phyloP scores from a whole-genome alignment of 2,797 vertebrate genomes.

The Natrix natrix region DNA sequence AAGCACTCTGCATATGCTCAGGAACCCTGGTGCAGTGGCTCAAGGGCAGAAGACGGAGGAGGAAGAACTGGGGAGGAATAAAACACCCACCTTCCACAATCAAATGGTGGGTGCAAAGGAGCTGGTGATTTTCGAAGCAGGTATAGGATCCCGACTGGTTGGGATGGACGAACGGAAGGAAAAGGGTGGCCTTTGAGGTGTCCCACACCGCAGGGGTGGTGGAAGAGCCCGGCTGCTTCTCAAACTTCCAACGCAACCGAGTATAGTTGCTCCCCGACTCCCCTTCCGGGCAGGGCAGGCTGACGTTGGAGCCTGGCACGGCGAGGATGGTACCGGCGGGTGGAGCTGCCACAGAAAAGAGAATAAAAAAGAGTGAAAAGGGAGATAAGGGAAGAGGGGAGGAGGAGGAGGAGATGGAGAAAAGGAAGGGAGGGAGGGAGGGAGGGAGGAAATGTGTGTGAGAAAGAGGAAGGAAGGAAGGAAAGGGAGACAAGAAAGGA shows the following conservation, averaged over 20 bases:
- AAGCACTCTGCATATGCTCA: not conserved
- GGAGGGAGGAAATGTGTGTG: not conserved
- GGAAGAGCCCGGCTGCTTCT: fast-evolving
- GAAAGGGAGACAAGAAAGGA: fast-evolving
- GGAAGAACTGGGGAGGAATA: not conserved
- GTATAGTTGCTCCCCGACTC: not conserved
- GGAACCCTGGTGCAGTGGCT: not conserved
- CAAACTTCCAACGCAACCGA: conserved; percentile 45
- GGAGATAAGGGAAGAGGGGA: not conserved
- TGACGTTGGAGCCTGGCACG: conserved; percentile 42
- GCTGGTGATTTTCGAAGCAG: conserved; percentile 65
- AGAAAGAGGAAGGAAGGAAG: too few relatives aligned
- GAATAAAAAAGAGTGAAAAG: not conserved
- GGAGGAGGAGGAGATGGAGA: too few relatives aligned
- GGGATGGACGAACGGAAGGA: conserved; percentile 30
- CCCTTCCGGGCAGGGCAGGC: conserved; percentile 47
- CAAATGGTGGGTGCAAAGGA: conserved; percentile 67
- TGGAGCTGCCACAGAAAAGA: not conserved
- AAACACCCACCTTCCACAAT: conserved; percentile 73
- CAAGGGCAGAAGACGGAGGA: not conserved
- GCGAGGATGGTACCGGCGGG: not conserved
- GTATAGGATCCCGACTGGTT: conserved; percentile 76
- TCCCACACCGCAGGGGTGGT: fast-evolving
- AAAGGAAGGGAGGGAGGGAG: not conserved
- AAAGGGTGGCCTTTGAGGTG: not conserved